phyloP scores from a whole-genome alignment of 2,888 invertebrate species.

The Agriotes lineatus region DNA sequence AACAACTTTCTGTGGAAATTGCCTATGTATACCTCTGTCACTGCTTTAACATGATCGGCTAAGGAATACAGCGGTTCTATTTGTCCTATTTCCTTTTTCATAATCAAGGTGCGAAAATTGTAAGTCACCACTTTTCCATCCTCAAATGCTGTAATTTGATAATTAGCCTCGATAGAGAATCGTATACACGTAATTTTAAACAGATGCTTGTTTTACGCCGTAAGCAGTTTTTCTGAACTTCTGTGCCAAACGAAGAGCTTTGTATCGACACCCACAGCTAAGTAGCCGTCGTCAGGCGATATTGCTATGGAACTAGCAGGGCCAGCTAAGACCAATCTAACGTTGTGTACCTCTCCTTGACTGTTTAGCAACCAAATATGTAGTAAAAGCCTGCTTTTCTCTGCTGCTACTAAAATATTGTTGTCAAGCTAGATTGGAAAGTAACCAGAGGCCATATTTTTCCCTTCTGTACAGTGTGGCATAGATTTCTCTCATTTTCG shows the following conservation, averaged over 20 bases:
- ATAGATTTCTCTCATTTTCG: too few species aligned
- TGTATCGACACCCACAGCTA: slow-evolving; percentile 83
- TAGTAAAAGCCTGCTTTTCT: slow-evolving; percentile 82
- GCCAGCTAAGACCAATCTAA: slow-evolving; percentile 83
- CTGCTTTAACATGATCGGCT: slow-evolving; percentile 83
- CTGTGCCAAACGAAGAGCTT: slow-evolving; percentile 91
- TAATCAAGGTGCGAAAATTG: slow-evolving; percentile 74
- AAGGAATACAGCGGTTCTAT: slow-evolving; percentile 77
- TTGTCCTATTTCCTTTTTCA: slow-evolving; percentile 69
- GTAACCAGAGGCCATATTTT: too few species aligned
- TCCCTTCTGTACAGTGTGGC: too few species aligned
- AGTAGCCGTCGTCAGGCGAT: slow-evolving; percentile 77
- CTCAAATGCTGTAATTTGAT: slow-evolving; percentile 83
- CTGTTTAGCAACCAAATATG: slow-evolving; percentile 89
- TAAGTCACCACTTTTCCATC: slow-evolving; percentile 90
- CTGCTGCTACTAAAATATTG: slow-evolving; percentile 82
- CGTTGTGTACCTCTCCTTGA: slow-evolving; percentile 76
- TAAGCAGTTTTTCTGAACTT: slow-evolving; percentile 79
- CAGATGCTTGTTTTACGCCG: slow-evolving; percentile 82
- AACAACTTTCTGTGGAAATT: slow-evolving; percentile 75
- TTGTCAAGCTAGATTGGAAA: too few species aligned
- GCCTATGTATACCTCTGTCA: slow-evolving; percentile 84
- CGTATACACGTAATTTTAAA: slow-evolving; percentile 81
- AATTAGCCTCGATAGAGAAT: slow-evolving; percentile 83
- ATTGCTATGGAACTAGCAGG: slow-evolving; percentile 78